Percentiles rank a stretch among this genome's conserved stretches.
Conservation (phyloP, 2,113 vertebrate genomes). For the Paradisaea rubra region DNA sequence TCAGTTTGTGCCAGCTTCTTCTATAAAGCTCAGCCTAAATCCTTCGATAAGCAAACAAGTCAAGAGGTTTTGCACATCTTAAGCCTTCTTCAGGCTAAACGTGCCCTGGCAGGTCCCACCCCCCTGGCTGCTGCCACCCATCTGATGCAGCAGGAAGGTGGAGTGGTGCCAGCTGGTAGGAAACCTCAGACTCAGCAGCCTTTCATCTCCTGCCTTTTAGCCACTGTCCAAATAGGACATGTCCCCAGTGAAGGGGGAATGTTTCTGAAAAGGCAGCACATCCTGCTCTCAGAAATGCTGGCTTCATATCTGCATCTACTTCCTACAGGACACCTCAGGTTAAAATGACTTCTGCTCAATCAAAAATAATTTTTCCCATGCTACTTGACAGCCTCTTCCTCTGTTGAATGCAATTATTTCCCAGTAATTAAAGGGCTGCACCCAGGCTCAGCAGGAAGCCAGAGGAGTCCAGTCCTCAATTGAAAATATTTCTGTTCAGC, state of each 20-base stretch:
- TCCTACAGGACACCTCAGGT: not conserved
- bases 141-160: not conserved
- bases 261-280: not conserved
- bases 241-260: not conserved
- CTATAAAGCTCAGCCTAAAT: not conserved
- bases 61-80: not conserved
- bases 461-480: not conserved
- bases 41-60: not conserved
- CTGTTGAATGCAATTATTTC: not conserved
- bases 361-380: not conserved
- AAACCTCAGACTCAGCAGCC: not conserved
- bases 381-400: not conserved
- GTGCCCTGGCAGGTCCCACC: not conserved
- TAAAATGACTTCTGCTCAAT: conserved; percentile 7
- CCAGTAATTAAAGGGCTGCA: not conserved
- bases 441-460: not conserved
- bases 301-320: not conserved
- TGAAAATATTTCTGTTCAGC: not conserved
- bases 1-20: not conserved
- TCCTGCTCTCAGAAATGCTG: not conserved
- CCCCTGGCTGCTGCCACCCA: not conserved
- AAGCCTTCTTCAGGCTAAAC: not conserved
- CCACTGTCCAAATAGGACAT: not conserved
- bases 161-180: not conserved
- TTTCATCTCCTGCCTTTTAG: not conserved